Evolutionary conservation across 2,888 invertebrate species (phyloP).

Genomic region (Metallyticus violacea): DNA sequence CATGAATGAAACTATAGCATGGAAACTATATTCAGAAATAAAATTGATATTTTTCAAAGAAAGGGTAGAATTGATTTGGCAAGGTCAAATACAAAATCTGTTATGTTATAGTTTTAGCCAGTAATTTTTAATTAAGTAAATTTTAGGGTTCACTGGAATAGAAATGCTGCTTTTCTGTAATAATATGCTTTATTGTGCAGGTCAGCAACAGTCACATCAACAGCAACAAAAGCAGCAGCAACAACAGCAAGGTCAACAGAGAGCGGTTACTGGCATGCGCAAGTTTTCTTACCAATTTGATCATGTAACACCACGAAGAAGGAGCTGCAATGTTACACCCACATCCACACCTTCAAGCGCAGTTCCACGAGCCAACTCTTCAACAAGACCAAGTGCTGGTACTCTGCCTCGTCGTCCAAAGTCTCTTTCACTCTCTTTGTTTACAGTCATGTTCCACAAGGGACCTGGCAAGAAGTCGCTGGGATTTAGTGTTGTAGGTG

Average conservation of each 20-base stretch:
- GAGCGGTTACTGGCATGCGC: conserved; percentile 47
- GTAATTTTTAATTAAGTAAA: too few relatives aligned
- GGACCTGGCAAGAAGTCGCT: conserved; percentile 80
- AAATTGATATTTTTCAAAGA: too few relatives aligned
- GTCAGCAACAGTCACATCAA: neutral
- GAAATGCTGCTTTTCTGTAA: too few relatives aligned
- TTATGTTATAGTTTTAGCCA: too few relatives aligned
- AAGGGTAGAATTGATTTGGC: too few relatives aligned
- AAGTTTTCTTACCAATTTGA: conserved; percentile 46
- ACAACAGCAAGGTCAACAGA: neutral
- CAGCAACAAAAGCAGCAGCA: neutral
- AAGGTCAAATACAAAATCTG: too few relatives aligned
- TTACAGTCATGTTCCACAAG: conserved; percentile 68
- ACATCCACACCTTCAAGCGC: neutral
- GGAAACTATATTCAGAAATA: too few relatives aligned
- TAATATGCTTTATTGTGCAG: neutral
- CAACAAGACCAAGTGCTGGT: conserved; percentile 34
- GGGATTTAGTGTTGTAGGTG: conserved; percentile 88
- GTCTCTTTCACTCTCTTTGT: conserved; percentile 43
- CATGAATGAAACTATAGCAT: too few relatives aligned
- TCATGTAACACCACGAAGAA: conserved; percentile 25
- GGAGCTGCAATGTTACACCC: conserved; percentile 21
- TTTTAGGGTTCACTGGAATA: too few relatives aligned
- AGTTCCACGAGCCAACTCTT: conserved; percentile 6
- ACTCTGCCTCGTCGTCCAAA: conserved; percentile 41